Percentiles rank a stretch among this genome's conserved stretches.
Evolutionary conservation across 2,888 invertebrate species (phyloP).

Genomic region (Nymphalis polychloros): DNA sequence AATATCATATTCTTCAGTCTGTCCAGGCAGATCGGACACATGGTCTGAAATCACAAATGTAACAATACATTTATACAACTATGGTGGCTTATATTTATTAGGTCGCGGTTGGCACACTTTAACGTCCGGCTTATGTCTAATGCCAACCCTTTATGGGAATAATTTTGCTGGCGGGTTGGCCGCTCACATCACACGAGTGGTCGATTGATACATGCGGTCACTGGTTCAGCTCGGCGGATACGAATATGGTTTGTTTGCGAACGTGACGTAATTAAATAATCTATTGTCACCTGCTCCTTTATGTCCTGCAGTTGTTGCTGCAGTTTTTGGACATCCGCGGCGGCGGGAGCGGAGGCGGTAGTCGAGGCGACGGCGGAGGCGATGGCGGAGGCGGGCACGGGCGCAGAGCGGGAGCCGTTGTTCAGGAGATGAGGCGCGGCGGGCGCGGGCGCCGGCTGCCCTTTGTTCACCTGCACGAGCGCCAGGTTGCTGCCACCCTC

Average conservation of each 20-base stretch:
- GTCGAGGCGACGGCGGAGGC: slow-evolving; percentile 26
- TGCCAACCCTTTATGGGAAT: no score
- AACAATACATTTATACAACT: no score
- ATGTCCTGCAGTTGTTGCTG: slow-evolving; percentile 94
- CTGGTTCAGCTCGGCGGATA: no score
- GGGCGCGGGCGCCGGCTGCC: slow-evolving; percentile 69
- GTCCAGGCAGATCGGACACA: slow-evolving; percentile 99
- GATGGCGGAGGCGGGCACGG: slow-evolving; percentile 37
- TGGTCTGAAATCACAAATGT: slow-evolving; percentile 86
- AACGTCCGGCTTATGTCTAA: no score
- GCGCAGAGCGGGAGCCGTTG: slow-evolving; percentile 63
- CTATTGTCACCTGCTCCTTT: slow-evolving; percentile 90
- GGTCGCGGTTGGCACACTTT: no score
- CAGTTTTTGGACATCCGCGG: slow-evolving; percentile 88
- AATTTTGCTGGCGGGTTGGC: no score
- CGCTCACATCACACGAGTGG: no score
- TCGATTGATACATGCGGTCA: no score
- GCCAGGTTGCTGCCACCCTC: slow-evolving; percentile 70
- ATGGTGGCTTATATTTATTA: no score
- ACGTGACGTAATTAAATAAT: no score
- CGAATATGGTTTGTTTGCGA: no score
- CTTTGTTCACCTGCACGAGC: slow-evolving; percentile 75
- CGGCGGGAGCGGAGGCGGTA: slow-evolving; percentile 80
- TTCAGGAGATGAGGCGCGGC: slow-evolving; percentile 76
- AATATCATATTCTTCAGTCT: slow-evolving; percentile 99